These are phyloP conservation scores for Yponomeuta plumbellus DNA, from an alignment of 2,888 invertebrate species.

Conservation along the genomic window DNA sequence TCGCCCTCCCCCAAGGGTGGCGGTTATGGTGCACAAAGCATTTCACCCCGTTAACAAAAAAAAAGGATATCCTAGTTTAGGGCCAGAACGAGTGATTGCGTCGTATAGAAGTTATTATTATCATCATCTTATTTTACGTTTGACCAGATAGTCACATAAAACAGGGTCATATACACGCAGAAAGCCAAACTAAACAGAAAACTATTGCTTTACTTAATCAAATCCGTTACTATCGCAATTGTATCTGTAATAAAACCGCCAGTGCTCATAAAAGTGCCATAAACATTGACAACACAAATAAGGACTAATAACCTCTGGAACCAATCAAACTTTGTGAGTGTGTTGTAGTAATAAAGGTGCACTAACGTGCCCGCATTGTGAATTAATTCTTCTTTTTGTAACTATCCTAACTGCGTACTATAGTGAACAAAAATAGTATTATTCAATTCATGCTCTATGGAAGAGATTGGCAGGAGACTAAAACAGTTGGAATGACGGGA, in stretches of 20 bases:
- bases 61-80: too few species aligned
- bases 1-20: too few species aligned
- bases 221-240: slow-evolving; percentile 65
- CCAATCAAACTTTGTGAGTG: slow-evolving; percentile 51
- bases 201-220: slow-evolving; percentile 65
- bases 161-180: slow-evolving; percentile 24
- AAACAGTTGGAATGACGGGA: too few species aligned
- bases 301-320: slow-evolving; percentile 53
- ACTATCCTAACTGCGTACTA: too few species aligned
- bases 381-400: too few species aligned
- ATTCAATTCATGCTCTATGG: too few species aligned
- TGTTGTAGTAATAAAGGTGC: slow-evolving; percentile 39
- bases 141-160: slow-evolving; percentile 31
- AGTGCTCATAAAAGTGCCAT: slow-evolving; percentile 64
- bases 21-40: too few species aligned
- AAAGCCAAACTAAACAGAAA: slow-evolving; percentile 47
- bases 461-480: too few species aligned
- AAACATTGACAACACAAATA: slow-evolving; percentile 74
- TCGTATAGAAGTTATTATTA: too few species aligned
- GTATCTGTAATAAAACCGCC: slow-evolving; percentile 66
- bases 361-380: neutral
- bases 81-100: too few species aligned
- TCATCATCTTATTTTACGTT: neutral
- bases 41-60: too few species aligned
- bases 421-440: too few species aligned